Base-by-base conservation (phyloP, 1,140 invertebrate species). In the Cataglyphis hispanica region DNA sequence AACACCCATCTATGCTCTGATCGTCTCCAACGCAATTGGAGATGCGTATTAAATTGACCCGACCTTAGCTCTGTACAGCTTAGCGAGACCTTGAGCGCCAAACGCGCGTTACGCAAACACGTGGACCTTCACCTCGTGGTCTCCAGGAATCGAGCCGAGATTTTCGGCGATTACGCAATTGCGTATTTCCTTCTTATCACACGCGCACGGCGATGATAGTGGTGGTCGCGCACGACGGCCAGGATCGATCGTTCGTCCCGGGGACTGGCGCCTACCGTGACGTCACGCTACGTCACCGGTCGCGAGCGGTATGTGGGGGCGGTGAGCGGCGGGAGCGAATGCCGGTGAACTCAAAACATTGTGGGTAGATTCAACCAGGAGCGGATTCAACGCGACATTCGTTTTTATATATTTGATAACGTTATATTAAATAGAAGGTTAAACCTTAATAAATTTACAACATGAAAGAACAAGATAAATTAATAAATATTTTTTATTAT, bases 231-330 rank as follows among this genome's bases (percentile, higher is more conserved):
- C 25, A 58, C 75, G 63, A 84, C 67, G 80, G 76, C 78, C 64
- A 67, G 64, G n/a, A 87, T 87, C 87, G 87, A 88, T 88, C 78
- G 67, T 22, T 40, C 34, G 85, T 63, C 69, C 87, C 87, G 70
- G 86, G 70, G 74, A 87, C 80, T 88, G 37, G 85, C 72, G 78
- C 77, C 60, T 70, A 77, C 37, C 10, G 53, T 88, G 87, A 88
- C 87, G 87, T 87, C 77, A 87, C 37, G 64, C 75, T 63, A 84
- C 78, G 87, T 88, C 85, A 88, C 56, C 56, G 22, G 34, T 50
- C 22, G 25, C 37, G 37, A 81, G 66, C 25, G 58, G 11, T 61
- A 31, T 5, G 78, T 16, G 53, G 46, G 67, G 37, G 34, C 22
- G 46, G 16, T 19, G 69, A 27, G 16, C 10, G 69, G 50, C 25